phyloP scores from a whole-genome alignment of 2,113 vertebrate genomes.

The Gallinago undulata region DNA sequence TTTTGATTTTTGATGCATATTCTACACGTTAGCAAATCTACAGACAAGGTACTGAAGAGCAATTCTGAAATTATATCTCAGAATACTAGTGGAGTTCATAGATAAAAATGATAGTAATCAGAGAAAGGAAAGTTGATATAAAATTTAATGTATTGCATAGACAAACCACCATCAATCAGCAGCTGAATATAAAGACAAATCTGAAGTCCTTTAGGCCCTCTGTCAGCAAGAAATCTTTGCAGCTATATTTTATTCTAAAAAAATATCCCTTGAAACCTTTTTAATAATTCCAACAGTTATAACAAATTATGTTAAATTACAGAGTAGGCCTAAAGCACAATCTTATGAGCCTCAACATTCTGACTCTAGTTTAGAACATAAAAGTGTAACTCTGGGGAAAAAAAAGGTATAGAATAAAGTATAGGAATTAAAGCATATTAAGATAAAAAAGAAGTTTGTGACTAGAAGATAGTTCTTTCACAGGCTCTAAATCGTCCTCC shows the following conservation, averaged over 20 bases:
- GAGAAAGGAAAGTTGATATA: not conserved
- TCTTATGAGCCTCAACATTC: not conserved
- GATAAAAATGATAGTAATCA: not conserved
- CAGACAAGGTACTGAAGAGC: not conserved
- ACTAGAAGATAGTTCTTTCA: not conserved
- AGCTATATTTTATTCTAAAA: not conserved
- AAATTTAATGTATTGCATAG: not conserved
- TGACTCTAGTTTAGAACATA: not conserved
- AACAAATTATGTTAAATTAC: slow-evolving; percentile 27
- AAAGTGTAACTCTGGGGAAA: slow-evolving; percentile 23
- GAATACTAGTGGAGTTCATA: not conserved
- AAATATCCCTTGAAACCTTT: slow-evolving; percentile 10
- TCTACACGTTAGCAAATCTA: not conserved
- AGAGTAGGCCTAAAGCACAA: not conserved
- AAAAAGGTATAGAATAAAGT: not conserved
- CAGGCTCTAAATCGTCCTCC: not conserved
- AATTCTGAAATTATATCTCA: not conserved
- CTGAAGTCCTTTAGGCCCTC: not conserved
- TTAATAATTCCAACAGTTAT: slow-evolving; percentile 30
- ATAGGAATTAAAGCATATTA: not conserved
- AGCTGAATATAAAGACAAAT: slow-evolving; percentile 23
- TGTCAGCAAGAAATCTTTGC: not conserved
- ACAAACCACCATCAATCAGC: not conserved
- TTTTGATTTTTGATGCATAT: not conserved
- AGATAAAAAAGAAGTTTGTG: not conserved